These are phyloP conservation scores for Epinephelus awoara DNA, from an alignment of 2,797 vertebrate species.

Conservation along the genomic window DNA sequence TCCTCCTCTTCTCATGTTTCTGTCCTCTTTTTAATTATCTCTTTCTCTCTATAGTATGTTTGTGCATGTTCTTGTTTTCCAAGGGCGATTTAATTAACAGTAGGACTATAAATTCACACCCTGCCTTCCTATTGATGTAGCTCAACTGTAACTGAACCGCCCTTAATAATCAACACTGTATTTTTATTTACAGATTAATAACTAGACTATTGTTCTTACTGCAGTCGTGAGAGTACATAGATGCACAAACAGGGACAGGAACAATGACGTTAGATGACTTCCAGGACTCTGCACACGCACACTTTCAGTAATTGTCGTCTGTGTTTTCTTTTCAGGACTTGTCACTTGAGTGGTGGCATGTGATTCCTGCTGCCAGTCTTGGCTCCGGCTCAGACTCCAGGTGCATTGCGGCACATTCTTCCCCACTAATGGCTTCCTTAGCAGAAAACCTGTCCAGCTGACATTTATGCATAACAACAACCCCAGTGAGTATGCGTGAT, in stretches of 20 bases:
- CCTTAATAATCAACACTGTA: background rate
- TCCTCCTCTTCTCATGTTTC: too few species aligned
- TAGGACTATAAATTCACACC: background rate
- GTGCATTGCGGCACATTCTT: slow-evolving; percentile 65
- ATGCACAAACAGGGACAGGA: too few species aligned
- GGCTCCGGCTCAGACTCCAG: slow-evolving; percentile 56
- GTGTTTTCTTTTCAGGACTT: background rate
- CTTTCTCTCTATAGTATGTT: too few species aligned
- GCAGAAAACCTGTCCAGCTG: slow-evolving; percentile 56
- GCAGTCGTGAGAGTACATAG: background rate
- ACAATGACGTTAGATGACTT: background rate
- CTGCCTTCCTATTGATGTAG: background rate
- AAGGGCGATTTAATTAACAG: background rate
- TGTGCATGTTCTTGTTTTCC: background rate
- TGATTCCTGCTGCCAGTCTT: slow-evolving; percentile 42
- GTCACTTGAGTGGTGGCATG: slow-evolving; percentile 1
- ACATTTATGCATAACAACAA: slow-evolving; percentile 71
- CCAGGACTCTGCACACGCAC: background rate
- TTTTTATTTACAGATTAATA: background rate
- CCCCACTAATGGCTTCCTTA: slow-evolving; percentile 40
- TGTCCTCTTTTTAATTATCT: too few species aligned
- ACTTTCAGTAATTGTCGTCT: background rate
- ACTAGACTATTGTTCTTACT: background rate
- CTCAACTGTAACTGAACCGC: background rate
- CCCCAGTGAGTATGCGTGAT: slow-evolving; percentile 61